phyloP scores from a whole-genome alignment of 30 jellyfish, hydroid and myxozoan genomes.

The Hydra vulgaris region DNA sequence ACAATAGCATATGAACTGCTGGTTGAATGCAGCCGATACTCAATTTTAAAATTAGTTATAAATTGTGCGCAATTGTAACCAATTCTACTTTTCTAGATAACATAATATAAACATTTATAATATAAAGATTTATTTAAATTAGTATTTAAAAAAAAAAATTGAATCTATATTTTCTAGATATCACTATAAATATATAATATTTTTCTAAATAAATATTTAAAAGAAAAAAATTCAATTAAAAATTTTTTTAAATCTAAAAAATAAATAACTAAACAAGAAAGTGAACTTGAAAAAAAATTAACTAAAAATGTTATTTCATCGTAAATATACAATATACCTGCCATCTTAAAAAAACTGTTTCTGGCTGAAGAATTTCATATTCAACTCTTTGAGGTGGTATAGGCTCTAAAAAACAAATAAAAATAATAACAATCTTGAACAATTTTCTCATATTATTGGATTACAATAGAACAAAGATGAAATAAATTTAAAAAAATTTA shows the following conservation, averaged over 20 bases:
- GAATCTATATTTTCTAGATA: no score
- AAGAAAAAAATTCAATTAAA: no score
- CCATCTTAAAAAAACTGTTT: constrained; percentile 20
- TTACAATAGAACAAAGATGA: background rate
- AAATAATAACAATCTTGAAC: background rate
- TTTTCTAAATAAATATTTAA: no score
- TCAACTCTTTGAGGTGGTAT: constrained; percentile 10
- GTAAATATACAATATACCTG: constrained; percentile 19
- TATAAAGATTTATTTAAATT: no score
- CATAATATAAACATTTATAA: background rate
- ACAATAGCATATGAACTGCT: background rate
- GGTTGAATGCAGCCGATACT: background rate
- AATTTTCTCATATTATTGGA: background rate
- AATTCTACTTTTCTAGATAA: constrained; percentile 13
- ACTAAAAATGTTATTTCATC: no score
- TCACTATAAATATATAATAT: no score
- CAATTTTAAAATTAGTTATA: constrained; percentile 10
- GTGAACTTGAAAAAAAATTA: no score
- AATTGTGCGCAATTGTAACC: constrained; percentile 20
- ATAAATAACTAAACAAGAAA: no score
- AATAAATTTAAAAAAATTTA: no score
- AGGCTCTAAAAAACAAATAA: constrained; percentile 15
- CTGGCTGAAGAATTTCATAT: background rate
- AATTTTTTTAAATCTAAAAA: no score
- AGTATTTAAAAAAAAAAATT: no score